Conservation (phyloP, 2,888 invertebrate genomes). For the Cheilosia variabilis region DNA sequence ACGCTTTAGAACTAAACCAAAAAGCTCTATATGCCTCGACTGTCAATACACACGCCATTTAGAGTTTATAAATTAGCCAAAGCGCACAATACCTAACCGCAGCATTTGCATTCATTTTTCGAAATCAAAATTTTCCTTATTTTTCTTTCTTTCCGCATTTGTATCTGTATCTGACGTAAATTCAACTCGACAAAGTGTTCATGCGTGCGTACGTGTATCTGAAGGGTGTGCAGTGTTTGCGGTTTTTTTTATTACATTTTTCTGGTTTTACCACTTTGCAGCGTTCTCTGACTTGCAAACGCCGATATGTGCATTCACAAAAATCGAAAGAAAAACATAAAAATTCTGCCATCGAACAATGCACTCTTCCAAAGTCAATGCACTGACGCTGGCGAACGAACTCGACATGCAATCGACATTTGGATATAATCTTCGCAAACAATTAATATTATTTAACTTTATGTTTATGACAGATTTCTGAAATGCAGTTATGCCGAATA, state of each 20-base stretch:
- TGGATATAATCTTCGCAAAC: too few species aligned
- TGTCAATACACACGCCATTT: slow-evolving; percentile 25
- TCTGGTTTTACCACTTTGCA: slow-evolving; percentile 24
- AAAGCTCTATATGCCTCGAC: slow-evolving; percentile 40
- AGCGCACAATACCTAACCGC: slow-evolving; percentile 27
- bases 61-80: slow-evolving; percentile 14
- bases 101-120: slow-evolving; percentile 22
- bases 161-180: not conserved
- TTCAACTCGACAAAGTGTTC: slow-evolving; percentile 2
- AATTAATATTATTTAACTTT: too few species aligned
- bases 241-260: slow-evolving; percentile 2
- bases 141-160: not conserved
- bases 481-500: not conserved
- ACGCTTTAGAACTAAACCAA: slow-evolving; percentile 62
- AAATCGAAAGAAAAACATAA: not conserved
- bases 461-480: too few species aligned
- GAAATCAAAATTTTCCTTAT: not conserved
- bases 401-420: too few species aligned
- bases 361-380: slow-evolving; percentile 27
- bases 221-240: not conserved
- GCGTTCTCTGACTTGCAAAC: slow-evolving; percentile 11
- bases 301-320: not conserved
- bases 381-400: not conserved
- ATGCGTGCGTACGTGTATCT: not conserved
- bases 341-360: not conserved